Evolutionary conservation across 2,113 vertebrate genomes (phyloP), one percentile per base, ranked within the genome.

Genomic region (Malurus melanocephalus): DNA sequence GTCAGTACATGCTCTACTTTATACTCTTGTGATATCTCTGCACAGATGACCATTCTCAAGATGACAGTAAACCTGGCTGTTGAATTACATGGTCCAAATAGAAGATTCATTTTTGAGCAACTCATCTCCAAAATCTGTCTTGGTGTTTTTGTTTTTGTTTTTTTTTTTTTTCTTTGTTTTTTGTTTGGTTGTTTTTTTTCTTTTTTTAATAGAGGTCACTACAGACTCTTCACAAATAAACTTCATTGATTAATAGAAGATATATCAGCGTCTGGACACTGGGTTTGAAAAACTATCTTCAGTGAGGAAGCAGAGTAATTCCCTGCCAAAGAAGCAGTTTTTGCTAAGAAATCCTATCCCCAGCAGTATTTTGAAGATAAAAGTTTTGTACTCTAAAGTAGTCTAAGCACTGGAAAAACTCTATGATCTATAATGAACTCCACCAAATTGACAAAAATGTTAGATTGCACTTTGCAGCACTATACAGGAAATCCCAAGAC

Each of bases 401-500:
- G 24, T 43, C 40, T 74, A 77, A 87, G 52, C 79, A 66, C 55
- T 52, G 23, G 43, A 92, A 87, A 87, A 89, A 76, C 57, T 90
- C 87, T 67, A 12, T 80, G 52, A 93, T 92, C 56, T 78, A 72
- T 68, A 88, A 89, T 80, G 77, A 93, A 89, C 85, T 78, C 42
- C 65, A 91, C 61, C 73, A 91, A 89, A 84, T 26, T 91, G 93
- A 94, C 80, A 94, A 86, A 93, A 93, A 88, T 60, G 53, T 80
- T 85, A 94, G 76, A 92, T 22, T 91, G 85, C 61, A 80, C 65
- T 96, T 93, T 78, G 69, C 82, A 89, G 67, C 61, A 65, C 61
- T 72, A 80, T 68, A 89, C 62, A 88, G 88, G 56, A 94, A 95
- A 62, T 88, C 93, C 57, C 85, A 83, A 91, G 66, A 78, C 89